Base-by-base conservation (phyloP, 2,797 vertebrate species). In the Myoxocephalus aenaeus region DNA sequence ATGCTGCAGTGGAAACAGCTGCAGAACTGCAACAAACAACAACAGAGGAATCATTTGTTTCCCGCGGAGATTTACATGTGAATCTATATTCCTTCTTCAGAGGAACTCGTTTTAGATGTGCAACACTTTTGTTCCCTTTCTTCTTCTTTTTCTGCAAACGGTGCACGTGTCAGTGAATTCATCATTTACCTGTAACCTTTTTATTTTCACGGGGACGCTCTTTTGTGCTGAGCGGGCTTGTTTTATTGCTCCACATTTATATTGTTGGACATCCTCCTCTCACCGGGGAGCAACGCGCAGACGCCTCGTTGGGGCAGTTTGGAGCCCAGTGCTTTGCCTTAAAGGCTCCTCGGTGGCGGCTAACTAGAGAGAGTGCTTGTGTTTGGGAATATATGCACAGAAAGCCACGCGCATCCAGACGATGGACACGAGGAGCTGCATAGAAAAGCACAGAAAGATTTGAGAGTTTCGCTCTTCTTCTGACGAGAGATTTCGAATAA, bases 181-280 rank as follows among this genome's bases (percentile, higher is more conserved):
- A 34, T 9, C 36, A 1, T 63, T 48, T 57, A 58, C 25, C 66
- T 70, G 40, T 46, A 34, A 59, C 36, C 51, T 74, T 68, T 68
- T 57, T 42, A 32, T 68, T 73, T 64, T 56, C 25, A 0, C 17
- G 1, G 51, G 57, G 29, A 63, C 15, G 4, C 36, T 46, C 9
- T 69, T 70, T 79, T 15, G 25, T 81, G 82, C 80, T 80, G 71
- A 65, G 57, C 2, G 3, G 4, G 59, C 22, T 40, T 44, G 36
- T 73, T 84, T 53, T 2, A 0, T 5, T 1, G 71, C 48, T 66
- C 79, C 65, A 64, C 70, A 82, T 70, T 79, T 18, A 58, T 78
- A 48, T 32, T 50, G 46, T 61, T 8, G 34, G 42, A 54, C 46
- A 11, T n/a, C 12, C 18, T 61, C n/a, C 18, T 61, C n/a, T 20